Evolutionary conservation across 2,797 vertebrate genomes (phyloP), one percentile per base, ranked within the genome.

Genomic region (Lutjanus campechanus): DNA sequence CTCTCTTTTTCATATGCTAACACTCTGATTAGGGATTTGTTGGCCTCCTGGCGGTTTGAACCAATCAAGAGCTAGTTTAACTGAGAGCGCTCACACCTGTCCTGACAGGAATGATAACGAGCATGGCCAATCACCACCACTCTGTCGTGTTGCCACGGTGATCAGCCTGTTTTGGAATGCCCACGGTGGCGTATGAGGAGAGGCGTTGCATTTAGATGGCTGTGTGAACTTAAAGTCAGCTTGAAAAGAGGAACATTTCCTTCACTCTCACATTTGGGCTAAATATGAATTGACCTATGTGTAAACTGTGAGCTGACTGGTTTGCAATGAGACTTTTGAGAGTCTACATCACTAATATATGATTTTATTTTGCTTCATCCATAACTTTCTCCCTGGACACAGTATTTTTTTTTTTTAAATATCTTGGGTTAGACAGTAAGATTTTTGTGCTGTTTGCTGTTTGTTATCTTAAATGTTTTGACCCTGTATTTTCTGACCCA

Each of bases 61-160:
- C 93, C 89, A 92, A 92, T 94, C 91, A 92, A 84, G 83, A 81
- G 83, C 77, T 77, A 77, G 87, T 92, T 92, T 90, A 90, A 91
- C 86, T 80, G 78, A 87, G 72, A 15, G 73, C 55, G 63, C 79
- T 89, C 88, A 87, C 88, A 93, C 91, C 92, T 92, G 86, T 92
- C 85, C 91, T 93, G 92, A 93, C 89, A 91, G 88, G 89, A 94
- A 93, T 93, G 85, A 91, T 90, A 93, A 94, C 77, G 16, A 89
- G 76, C 22, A 6, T 49, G 81, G 82, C 86, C 90, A 88, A 88
- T 88, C 86, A 86, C 62, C 73, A 50, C 81, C 25, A 29, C 74
- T 79, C 72, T 69, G 74, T 73, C 47, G 71, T 50, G 62, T 87
- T 90, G 87, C 87, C 77, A 86, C 50, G 41, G 86, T 43, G 69